These are phyloP conservation scores for Hemicrepidius hirtus DNA, from an alignment of 2,888 invertebrate genomes.

Conservation along the genomic window DNA sequence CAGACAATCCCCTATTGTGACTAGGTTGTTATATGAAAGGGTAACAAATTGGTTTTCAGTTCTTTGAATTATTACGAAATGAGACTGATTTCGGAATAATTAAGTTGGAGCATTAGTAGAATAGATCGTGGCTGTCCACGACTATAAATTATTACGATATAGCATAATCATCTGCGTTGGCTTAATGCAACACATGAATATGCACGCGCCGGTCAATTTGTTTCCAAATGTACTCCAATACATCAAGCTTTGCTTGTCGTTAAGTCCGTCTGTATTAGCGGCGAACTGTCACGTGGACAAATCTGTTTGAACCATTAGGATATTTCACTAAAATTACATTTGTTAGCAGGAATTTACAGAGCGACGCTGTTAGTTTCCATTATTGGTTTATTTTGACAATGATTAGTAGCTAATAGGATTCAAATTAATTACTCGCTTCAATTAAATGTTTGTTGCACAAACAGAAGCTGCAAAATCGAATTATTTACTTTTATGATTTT, in stretches of 20 bases:
- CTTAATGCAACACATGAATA: slow-evolving; percentile 62
- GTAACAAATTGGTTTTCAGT: neutral
- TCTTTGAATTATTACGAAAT: neutral
- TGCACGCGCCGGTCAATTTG: slow-evolving; percentile 65
- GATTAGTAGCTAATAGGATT: slow-evolving; percentile 50
- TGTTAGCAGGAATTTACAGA: slow-evolving; percentile 68
- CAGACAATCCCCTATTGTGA: no score
- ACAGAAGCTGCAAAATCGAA: neutral
- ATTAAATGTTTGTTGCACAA: slow-evolving; percentile 9
- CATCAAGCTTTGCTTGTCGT: slow-evolving; percentile 70
- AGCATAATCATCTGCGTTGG: slow-evolving; percentile 57
- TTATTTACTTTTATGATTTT: neutral
- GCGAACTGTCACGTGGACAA: slow-evolving; percentile 69
- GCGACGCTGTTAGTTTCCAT: slow-evolving; percentile 47
- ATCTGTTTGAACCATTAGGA: slow-evolving; percentile 70
- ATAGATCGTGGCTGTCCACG: slow-evolving; percentile 36
- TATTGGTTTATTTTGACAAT: slow-evolving; percentile 53
- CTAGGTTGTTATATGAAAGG: neutral
- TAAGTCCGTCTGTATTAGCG: slow-evolving; percentile 70
- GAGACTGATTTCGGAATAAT: slow-evolving; percentile 38
- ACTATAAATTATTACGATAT: slow-evolving; percentile 51
- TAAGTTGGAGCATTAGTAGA: slow-evolving; percentile 40
- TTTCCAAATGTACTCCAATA: slow-evolving; percentile 67
- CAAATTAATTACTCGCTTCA: slow-evolving; percentile 43
- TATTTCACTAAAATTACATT: slow-evolving; percentile 70